Conservation (phyloP, 2,888 invertebrate genomes). For the Eupithecia centaureata region DNA sequence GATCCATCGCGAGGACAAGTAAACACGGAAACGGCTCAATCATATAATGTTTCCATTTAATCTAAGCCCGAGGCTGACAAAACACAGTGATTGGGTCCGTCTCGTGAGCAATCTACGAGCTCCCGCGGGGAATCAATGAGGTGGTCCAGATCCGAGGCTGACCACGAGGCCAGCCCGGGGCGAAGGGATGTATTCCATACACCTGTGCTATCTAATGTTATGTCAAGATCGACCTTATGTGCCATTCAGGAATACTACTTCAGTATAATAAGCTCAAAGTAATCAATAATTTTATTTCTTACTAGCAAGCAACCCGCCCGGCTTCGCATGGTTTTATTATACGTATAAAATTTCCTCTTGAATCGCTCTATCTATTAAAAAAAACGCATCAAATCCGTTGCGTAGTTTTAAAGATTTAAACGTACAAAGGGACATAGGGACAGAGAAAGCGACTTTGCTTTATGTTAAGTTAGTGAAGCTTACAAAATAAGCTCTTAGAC, state of each 20-base stretch:
- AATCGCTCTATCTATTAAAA: too few relatives aligned
- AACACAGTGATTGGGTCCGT: conserved; percentile 17
- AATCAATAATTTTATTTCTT: too few relatives aligned
- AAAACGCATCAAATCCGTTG: too few relatives aligned
- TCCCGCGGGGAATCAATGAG: background rate
- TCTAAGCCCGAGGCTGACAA: conserved; percentile 13
- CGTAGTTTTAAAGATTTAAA: too few relatives aligned
- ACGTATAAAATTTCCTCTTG: too few relatives aligned
- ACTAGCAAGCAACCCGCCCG: too few relatives aligned
- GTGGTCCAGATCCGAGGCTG: background rate
- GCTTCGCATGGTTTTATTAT: too few relatives aligned
- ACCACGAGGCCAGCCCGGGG: background rate
- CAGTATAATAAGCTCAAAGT: background rate
- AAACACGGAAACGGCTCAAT: conserved; percentile 21
- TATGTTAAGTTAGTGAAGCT: too few relatives aligned
- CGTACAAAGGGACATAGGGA: too few relatives aligned
- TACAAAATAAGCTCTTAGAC: too few relatives aligned
- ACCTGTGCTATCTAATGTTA: background rate
- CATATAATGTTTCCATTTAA: conserved; percentile 23
- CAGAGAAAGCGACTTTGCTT: too few relatives aligned
- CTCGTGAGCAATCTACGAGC: conserved; percentile 3
- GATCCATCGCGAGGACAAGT: conserved; percentile 14
- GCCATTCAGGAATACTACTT: background rate
- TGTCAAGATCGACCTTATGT: background rate
- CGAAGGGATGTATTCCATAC: background rate